These are phyloP conservation scores for Drosophila infuscata DNA, from an alignment of 2,888 invertebrate species.

Conservation along the genomic window DNA sequence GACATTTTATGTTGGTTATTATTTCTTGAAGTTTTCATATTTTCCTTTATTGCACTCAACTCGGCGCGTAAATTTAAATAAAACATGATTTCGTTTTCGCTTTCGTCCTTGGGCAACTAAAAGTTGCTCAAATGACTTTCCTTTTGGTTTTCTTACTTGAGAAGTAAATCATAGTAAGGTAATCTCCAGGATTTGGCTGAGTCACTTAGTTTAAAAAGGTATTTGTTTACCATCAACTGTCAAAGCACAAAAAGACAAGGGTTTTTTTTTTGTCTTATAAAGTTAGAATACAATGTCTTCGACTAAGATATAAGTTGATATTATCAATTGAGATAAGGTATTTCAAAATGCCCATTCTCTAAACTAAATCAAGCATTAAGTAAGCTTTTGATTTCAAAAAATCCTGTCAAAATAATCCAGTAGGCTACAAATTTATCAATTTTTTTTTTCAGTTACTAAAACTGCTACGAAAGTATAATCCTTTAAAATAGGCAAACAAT, in stretches of 20 bases:
- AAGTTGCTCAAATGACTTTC: conserved; percentile 19
- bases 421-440: too few species aligned
- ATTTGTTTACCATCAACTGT: conserved; percentile 41
- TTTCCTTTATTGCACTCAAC: conserved; percentile 63
- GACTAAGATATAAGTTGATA: neutral
- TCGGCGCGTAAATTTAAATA: conserved; percentile 68
- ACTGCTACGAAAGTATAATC: neutral
- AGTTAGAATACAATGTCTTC: neutral
- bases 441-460: neutral
- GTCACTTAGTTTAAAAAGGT: conserved; percentile 25
- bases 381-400: neutral
- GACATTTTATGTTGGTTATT: conserved; percentile 47
- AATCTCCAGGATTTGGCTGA: conserved; percentile 38
- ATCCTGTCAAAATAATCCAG: neutral
- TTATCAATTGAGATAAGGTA: neutral
- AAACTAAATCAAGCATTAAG: neutral
- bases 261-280: conserved; percentile 8
- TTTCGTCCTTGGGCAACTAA: conserved; percentile 17
- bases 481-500: conserved; percentile 3
- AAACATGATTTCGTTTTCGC: conserved; percentile 49
- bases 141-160: conserved; percentile 18
- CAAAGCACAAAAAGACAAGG: conserved; percentile 47
- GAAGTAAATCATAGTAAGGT: conserved; percentile 47
- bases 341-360: neutral
- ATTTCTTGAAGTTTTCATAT: conserved; percentile 50